Percentiles rank a stretch among this genome's conserved stretches.
phyloP scores from a whole-genome alignment of 2,797 vertebrate genomes.

The Decapterus maruadsi region DNA sequence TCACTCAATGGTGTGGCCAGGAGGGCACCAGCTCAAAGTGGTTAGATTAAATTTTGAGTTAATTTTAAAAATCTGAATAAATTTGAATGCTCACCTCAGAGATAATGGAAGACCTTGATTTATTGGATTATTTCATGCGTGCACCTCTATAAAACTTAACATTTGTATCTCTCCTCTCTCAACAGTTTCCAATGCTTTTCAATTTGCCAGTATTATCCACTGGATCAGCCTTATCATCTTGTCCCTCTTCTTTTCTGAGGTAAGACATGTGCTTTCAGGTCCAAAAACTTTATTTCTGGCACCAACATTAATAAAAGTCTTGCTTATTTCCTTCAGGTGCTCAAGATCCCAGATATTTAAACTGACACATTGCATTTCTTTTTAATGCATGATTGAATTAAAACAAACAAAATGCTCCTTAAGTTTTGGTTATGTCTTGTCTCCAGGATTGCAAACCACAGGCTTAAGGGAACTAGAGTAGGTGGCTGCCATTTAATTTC shows the following conservation, averaged over 20 bases:
- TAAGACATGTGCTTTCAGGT: slow-evolving; percentile 66
- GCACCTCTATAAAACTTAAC: neutral
- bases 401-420: slow-evolving; percentile 9
- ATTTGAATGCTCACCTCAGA: neutral
- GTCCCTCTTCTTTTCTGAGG: slow-evolving; percentile 98
- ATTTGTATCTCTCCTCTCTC: slow-evolving; percentile 41
- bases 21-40: neutral
- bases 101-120: neutral
- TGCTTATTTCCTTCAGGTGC: neutral
- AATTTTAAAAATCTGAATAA: neutral
- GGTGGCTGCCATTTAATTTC: slow-evolving; percentile 20
- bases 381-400: slow-evolving; percentile 22
- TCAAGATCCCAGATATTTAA: neutral
- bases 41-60: neutral
- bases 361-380: neutral
- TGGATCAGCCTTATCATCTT: slow-evolving; percentile 99
- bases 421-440: slow-evolving; percentile 11
- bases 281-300: neutral
- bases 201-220: slow-evolving; percentile 97
- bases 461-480: slow-evolving; percentile 15
- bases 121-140: neutral
- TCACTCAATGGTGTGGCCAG: no score
- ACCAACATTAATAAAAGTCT: neutral
- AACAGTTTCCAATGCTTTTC: slow-evolving; percentile 95
- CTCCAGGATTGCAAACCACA: slow-evolving; percentile 10